Percentiles rank a stretch among this genome's conserved stretches.
Conservation (phyloP, 2,797 vertebrate genomes). For the Psittacula echo region DNA sequence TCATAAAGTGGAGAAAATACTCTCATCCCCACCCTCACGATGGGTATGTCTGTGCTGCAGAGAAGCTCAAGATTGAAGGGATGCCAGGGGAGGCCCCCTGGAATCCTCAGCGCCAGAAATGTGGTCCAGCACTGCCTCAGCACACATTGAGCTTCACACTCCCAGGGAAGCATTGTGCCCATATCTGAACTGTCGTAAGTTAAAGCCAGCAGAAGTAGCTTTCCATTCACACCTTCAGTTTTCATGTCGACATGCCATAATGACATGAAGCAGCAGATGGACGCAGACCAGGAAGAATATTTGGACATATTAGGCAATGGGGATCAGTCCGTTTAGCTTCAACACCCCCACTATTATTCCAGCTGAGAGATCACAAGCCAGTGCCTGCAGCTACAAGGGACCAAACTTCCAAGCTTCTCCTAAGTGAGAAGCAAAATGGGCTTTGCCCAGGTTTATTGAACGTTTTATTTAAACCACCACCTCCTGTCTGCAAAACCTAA, state of each 20-base stretch:
- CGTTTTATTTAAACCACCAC: not conserved
- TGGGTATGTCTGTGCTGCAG: not conserved
- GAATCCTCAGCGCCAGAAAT: not conserved
- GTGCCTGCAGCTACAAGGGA: not conserved
- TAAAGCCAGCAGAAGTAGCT: constrained; percentile 27
- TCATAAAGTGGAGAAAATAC: not conserved
- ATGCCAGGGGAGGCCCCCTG: not conserved
- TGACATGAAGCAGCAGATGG: constrained; percentile 28
- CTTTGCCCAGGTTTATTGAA: not conserved
- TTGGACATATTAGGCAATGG: constrained; percentile 6
- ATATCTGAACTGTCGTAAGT: not conserved
- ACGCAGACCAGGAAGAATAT: not conserved
- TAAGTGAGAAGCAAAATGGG: not conserved
- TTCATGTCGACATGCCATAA: constrained; percentile 2
- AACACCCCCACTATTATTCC: not conserved
- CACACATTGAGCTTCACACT: not conserved
- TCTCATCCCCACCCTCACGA: not conserved
- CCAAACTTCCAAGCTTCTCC: not conserved
- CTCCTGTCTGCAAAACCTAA: not conserved
- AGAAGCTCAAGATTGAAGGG: not conserved
- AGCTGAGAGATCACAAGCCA: not conserved
- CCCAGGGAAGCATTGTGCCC: accelerated
- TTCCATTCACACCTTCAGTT: constrained; percentile 41
- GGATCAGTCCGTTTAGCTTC: not conserved
- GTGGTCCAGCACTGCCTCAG: not conserved